Evolutionary conservation across 1,140 invertebrate genomes (phyloP).

Genomic region (Anagrus nilaparvatae): DNA sequence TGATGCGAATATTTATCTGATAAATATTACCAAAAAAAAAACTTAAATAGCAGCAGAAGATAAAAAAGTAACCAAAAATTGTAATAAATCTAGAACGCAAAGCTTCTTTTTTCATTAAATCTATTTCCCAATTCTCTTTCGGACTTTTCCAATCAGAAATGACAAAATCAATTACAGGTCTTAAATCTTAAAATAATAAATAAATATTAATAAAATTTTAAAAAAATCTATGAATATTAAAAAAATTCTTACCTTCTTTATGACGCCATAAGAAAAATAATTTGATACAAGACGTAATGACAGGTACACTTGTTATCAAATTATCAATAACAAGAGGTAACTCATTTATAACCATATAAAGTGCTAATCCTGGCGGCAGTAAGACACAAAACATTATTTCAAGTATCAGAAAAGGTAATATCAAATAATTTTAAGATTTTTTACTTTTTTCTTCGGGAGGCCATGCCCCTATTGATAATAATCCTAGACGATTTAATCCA

Average conservation of each 20-base stretch:
- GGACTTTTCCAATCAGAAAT: background rate
- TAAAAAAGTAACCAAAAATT: background rate
- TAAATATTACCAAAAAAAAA: background rate
- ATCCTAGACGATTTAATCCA: conserved; percentile 1
- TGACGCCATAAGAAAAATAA: conserved; percentile 2
- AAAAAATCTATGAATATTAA: background rate
- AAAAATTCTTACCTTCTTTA: background rate
- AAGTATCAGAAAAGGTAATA: background rate
- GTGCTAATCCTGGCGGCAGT: background rate
- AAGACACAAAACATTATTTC: background rate
- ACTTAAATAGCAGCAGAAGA: background rate
- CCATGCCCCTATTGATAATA: conserved; percentile 4
- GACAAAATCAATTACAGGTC: background rate
- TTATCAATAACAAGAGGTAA: conserved; percentile 2
- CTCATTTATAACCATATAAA: background rate
- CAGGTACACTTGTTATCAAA: background rate
- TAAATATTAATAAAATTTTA: background rate
- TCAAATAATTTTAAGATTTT: no score
- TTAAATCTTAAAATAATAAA: background rate
- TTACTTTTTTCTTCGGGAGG: no score
- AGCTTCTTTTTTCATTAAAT: background rate
- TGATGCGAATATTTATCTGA: background rate
- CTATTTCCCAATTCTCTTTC: background rate
- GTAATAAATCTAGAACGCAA: background rate
- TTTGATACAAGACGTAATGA: background rate